phyloP scores from a whole-genome alignment of 2,888 invertebrate genomes.

The Ernsta delagoae region DNA sequence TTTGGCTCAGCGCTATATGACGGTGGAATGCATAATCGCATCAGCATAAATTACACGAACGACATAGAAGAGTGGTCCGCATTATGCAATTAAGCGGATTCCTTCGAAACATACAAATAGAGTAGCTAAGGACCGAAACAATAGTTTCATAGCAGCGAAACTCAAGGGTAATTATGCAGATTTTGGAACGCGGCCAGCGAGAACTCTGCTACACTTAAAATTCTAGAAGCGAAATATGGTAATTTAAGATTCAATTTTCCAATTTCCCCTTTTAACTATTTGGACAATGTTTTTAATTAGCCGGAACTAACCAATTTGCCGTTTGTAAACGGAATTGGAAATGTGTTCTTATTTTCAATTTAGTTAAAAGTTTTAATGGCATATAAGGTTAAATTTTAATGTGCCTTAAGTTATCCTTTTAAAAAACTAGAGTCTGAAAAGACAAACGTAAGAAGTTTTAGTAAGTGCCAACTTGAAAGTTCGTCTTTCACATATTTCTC shows the following conservation, averaged over 20 bases:
- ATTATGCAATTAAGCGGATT: constrained; percentile 47
- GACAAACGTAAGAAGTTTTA: neutral
- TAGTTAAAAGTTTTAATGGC: neutral
- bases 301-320: constrained; percentile 35
- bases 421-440: neutral
- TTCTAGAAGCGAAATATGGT: constrained; percentile 38
- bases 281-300: constrained; percentile 39
- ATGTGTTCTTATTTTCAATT: neutral
- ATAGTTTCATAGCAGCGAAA: constrained; percentile 40
- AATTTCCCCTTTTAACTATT: constrained; percentile 38
- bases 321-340: constrained; percentile 27
- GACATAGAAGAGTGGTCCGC: constrained; percentile 34
- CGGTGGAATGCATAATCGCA: constrained; percentile 32
- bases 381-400: neutral
- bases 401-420: neutral
- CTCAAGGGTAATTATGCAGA: constrained; percentile 43
- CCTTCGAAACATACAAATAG: constrained; percentile 47
- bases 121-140: constrained; percentile 38
- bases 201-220: constrained; percentile 42
- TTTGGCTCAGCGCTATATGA: constrained; percentile 20
- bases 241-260: constrained; percentile 39
- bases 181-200: constrained; percentile 43
- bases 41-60: constrained; percentile 35
- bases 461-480: neutral
- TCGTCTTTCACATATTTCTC: neutral